phyloP scores from a whole-genome alignment of 2,888 invertebrate species.

The Piscicola geometra region DNA sequence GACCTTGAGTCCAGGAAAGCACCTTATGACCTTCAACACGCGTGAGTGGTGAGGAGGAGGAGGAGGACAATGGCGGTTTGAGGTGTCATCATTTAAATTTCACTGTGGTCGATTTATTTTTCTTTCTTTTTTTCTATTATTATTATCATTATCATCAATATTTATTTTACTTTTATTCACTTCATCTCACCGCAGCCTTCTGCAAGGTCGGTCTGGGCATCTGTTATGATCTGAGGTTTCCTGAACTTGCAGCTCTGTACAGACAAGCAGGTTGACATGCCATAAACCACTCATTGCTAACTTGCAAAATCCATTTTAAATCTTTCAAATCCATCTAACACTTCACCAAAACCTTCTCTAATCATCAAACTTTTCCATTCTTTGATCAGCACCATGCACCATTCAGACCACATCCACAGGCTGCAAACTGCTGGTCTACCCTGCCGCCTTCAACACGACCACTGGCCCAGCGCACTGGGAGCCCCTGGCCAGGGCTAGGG shows the following conservation, averaged over 20 bases:
- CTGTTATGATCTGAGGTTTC: slow-evolving; percentile 89
- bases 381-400: not conserved
- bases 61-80: too few relatives aligned
- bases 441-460: slow-evolving; percentile 91
- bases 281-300: slow-evolving; percentile 47
- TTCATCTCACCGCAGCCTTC: slow-evolving; percentile 50
- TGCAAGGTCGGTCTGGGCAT: slow-evolving; percentile 82
- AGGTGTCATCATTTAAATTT: not conserved
- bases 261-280: slow-evolving; percentile 57
- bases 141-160: slow-evolving; percentile 12
- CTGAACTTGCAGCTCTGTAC: slow-evolving; percentile 66
- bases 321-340: not conserved
- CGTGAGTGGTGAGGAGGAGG: too few relatives aligned
- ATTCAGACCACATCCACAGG: too few relatives aligned
- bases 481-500: slow-evolving; percentile 72
- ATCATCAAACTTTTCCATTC: too few relatives aligned
- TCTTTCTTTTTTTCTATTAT: not conserved
- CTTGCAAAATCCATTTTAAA: too few relatives aligned
- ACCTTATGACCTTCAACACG: slow-evolving; percentile 69
- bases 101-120: not conserved
- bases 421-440: slow-evolving; percentile 80
- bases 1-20: slow-evolving; percentile 70
- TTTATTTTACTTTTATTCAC: too few relatives aligned
- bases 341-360: not conserved
- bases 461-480: slow-evolving; percentile 93